Conservation (phyloP, 2,113 vertebrate genomes). For the Erinaceus europaeus region DNA sequence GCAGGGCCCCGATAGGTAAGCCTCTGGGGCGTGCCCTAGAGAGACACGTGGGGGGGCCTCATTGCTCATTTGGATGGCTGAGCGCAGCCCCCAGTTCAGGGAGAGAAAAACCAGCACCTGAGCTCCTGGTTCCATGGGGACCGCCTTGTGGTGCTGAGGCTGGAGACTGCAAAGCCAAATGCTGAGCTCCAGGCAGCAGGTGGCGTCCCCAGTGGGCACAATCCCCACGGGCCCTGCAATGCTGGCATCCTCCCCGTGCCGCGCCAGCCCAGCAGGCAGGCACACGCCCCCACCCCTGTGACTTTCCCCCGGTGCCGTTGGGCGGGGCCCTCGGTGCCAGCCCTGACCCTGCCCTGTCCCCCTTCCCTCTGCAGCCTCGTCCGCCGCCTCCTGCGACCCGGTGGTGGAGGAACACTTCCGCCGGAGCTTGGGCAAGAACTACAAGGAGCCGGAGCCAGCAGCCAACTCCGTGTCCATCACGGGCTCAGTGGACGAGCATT, state of each 20-base stretch:
- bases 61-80: too few relatives aligned
- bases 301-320: neutral
- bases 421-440: constrained; percentile 97
- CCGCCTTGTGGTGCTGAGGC: too few relatives aligned
- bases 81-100: too few relatives aligned
- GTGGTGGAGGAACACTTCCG: constrained; percentile 99
- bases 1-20: constrained; percentile 92
- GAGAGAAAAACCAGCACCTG: too few relatives aligned
- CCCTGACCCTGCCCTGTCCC: neutral
- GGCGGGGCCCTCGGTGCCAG: neutral
- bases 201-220: too few relatives aligned
- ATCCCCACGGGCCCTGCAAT: too few relatives aligned
- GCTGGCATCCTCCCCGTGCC: too few relatives aligned
- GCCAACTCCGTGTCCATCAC: constrained; percentile 98
- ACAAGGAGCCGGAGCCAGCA: constrained; percentile 95
- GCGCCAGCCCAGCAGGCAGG: too few relatives aligned
- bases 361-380: constrained; percentile 78
- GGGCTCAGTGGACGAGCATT: constrained; percentile 98
- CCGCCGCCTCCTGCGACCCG: constrained; percentile 90
- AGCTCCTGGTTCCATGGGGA: neutral
- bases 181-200: too few relatives aligned
- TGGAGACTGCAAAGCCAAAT: too few relatives aligned
- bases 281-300: too few relatives aligned
- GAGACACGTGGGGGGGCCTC: accelerated
- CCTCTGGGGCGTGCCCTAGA: neutral